Evolutionary conservation across 2,113 vertebrate genomes (phyloP).

Genomic region (Acinonyx jubatus): DNA sequence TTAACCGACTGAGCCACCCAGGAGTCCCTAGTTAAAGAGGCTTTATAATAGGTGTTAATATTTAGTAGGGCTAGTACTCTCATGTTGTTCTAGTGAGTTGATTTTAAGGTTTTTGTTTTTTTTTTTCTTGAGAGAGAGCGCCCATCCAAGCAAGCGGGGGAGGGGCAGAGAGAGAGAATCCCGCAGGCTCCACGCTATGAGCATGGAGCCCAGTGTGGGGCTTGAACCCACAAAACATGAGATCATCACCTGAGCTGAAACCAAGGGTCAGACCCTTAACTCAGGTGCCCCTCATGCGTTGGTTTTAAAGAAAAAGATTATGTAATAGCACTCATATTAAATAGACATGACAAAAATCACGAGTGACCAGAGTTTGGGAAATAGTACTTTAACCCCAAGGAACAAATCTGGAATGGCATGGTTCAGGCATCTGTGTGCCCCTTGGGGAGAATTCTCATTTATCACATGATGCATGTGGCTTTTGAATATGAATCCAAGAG

Average conservation of each 20-base stretch:
- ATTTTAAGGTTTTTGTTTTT: not conserved
- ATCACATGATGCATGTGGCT: not conserved
- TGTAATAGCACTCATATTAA: not conserved
- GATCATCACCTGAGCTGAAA: too few species aligned
- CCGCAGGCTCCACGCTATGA: too few species aligned
- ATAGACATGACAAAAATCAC: not conserved
- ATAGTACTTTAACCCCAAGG: not conserved
- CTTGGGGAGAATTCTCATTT: not conserved
- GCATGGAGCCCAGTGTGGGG: too few species aligned
- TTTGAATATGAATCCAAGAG: not conserved
- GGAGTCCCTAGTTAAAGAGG: not conserved
- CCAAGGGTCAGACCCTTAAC: too few species aligned
- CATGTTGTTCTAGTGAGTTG: not conserved
- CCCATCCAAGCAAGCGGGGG: too few species aligned
- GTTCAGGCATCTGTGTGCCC: not conserved
- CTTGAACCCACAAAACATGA: too few species aligned
- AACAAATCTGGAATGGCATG: not conserved
- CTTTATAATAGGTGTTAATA: not conserved
- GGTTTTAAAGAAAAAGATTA: not conserved
- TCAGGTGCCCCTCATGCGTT: not conserved
- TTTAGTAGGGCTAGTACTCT: not conserved
- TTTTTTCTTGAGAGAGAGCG: too few species aligned
- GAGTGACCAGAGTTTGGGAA: not conserved
- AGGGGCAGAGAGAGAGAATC: too few species aligned
- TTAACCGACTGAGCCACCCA: too few species aligned